These are phyloP conservation scores for Ptilorrhoa leucosticta DNA, from an alignment of 2,113 vertebrate species.

Conservation along the genomic window DNA sequence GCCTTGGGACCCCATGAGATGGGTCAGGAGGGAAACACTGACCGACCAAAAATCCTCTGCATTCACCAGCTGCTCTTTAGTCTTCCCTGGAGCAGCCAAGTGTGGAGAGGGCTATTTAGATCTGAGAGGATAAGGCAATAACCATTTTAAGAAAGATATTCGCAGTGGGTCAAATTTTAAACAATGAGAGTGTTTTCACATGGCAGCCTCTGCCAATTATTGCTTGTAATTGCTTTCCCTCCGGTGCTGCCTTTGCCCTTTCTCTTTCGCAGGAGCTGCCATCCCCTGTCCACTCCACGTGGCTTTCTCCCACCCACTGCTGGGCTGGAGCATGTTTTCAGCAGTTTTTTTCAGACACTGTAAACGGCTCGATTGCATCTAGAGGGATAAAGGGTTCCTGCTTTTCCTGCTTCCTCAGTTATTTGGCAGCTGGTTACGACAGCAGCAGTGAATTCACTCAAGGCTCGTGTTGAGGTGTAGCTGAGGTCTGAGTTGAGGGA, in stretches of 20 bases:
- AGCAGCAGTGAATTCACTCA: background rate
- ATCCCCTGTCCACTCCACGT: background rate
- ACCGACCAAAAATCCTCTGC: background rate
- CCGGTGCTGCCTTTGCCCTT: background rate
- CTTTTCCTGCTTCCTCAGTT: background rate
- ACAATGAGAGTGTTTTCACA: slow-evolving; percentile 48
- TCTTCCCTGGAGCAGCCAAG: background rate
- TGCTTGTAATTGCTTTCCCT: slow-evolving; percentile 57
- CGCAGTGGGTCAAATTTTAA: slow-evolving; percentile 38
- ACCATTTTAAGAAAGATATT: slow-evolving; percentile 34
- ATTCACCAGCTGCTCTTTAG: background rate
- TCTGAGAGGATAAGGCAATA: slow-evolving; percentile 19
- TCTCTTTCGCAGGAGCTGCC: background rate
- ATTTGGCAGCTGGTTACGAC: slow-evolving; percentile 23
- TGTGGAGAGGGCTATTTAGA: slow-evolving; percentile 14
- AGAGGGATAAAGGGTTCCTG: slow-evolving; percentile 34
- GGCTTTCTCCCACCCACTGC: background rate
- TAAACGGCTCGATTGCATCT: background rate
- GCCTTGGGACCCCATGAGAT: background rate
- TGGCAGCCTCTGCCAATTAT: slow-evolving; percentile 48
- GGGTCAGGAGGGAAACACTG: background rate
- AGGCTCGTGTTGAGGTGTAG: background rate
- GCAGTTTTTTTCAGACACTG: background rate
- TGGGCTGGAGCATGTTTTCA: background rate
- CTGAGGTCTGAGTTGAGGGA: background rate